Percentiles rank a stretch among this genome's conserved stretches.
These are phyloP conservation scores for Megaceryle maxima DNA, from an alignment of 2,113 vertebrate genomes.

Conservation along the genomic window DNA sequence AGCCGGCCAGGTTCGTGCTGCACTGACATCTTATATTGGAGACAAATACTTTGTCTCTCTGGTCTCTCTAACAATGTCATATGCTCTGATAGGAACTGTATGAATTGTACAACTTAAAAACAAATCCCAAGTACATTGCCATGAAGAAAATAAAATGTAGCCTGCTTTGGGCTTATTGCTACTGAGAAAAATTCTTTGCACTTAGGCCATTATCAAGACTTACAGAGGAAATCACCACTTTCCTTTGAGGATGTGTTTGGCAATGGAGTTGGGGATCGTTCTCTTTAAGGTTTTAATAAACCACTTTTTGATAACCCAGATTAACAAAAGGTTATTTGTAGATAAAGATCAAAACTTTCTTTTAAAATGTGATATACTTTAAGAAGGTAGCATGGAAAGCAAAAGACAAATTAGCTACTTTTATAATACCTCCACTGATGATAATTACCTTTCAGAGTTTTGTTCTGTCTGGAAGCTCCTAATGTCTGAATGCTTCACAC, in stretches of 20 bases:
- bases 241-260: neutral
- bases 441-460: neutral
- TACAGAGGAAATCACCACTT: neutral
- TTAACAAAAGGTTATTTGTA: neutral
- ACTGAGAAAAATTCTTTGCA: neutral
- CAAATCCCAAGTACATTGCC: neutral
- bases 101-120: neutral
- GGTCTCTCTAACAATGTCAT: neutral
- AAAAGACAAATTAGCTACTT: neutral
- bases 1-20: neutral
- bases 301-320: neutral
- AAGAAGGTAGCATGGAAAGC: neutral
- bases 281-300: neutral
- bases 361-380: neutral
- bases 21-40: neutral
- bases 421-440: neutral
- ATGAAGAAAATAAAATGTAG: neutral
- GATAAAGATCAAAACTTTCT: neutral
- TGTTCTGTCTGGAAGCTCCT: neutral
- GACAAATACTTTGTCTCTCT: neutral
- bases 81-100: fast-evolving
- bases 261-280: neutral
- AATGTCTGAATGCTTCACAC: neutral
- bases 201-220: neutral
- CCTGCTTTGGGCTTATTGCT: neutral